Conservation (phyloP, 2,888 invertebrate genomes). For the Limenitis camilla region DNA sequence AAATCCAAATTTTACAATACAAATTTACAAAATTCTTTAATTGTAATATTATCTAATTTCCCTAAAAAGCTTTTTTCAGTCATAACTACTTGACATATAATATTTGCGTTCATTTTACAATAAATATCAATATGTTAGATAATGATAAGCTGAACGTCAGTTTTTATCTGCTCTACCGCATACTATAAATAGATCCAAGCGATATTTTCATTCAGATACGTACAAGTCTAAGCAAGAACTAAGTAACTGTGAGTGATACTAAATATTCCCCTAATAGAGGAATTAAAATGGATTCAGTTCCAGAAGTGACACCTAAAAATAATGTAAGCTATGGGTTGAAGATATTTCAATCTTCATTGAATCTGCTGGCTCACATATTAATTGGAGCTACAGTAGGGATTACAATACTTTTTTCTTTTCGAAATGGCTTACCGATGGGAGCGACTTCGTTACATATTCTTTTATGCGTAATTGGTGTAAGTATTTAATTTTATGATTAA, state of each 20-base stretch:
- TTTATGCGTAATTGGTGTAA: slow-evolving; percentile 58
- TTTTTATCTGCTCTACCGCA: slow-evolving; percentile 25
- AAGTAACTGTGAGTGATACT: slow-evolving; percentile 9
- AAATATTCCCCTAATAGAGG: slow-evolving; percentile 21
- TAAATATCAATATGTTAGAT: slow-evolving; percentile 20
- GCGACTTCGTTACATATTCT: slow-evolving; percentile 43
- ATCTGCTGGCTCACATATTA: slow-evolving; percentile 45
- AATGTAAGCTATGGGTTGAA: slow-evolving; percentile 32
- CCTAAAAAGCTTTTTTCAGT: too few species aligned
- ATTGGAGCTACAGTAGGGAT: slow-evolving; percentile 47
- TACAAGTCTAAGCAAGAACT: neutral
- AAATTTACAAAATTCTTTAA: too few species aligned
- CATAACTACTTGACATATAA: too few species aligned
- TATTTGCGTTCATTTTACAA: too few species aligned
- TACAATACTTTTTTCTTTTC: slow-evolving; percentile 37
- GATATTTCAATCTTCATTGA: slow-evolving; percentile 41
- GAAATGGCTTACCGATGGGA: slow-evolving; percentile 36
- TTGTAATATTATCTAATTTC: too few species aligned
- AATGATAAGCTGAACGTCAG: slow-evolving; percentile 34
- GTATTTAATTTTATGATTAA: too few species aligned
- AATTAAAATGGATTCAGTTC: slow-evolving; percentile 9
- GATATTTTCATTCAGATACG: slow-evolving; percentile 10
- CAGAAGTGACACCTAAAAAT: neutral
- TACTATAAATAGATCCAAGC: slow-evolving; percentile 23
- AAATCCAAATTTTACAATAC: too few species aligned